These are phyloP conservation scores for Ibycter americanus DNA, from an alignment of 2,797 vertebrate species.

Conservation along the genomic window DNA sequence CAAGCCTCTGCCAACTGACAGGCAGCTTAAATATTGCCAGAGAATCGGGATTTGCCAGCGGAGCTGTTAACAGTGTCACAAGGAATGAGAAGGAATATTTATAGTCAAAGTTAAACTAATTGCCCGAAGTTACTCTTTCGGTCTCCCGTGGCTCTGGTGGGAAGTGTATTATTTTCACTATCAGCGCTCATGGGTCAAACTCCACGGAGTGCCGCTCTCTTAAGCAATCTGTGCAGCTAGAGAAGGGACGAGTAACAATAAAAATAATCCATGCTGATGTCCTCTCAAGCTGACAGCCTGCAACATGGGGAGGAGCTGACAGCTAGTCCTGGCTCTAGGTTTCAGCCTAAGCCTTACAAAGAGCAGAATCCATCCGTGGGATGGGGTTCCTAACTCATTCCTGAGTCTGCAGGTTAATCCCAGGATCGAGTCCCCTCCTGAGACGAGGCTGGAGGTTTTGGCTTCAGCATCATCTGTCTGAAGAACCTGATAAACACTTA, in stretches of 20 bases:
- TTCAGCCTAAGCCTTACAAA: neutral
- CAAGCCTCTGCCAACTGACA: conserved; percentile 45
- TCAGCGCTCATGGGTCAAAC: conserved; percentile 70
- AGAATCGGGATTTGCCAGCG: conserved; percentile 51
- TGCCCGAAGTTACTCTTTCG: conserved; percentile 21
- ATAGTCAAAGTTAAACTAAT: conserved; percentile 56
- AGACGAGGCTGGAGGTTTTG: neutral
- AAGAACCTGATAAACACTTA: neutral
- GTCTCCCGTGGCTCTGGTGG: conserved; percentile 9
- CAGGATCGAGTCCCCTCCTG: accelerated
- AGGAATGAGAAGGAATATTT: conserved; percentile 47
- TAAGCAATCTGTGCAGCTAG: conserved; percentile 30
- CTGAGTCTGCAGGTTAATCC: neutral
- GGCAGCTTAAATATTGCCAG: conserved; percentile 70
- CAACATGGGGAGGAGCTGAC: neutral
- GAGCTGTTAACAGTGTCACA: conserved; percentile 51
- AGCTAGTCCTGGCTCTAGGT: neutral
- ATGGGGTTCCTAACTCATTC: neutral
- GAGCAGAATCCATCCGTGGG: neutral
- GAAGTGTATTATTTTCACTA: conserved; percentile 45
- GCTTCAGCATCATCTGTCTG: neutral
- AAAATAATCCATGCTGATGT: neutral
- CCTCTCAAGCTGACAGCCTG: neutral
- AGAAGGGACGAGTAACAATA: conserved; percentile 34
- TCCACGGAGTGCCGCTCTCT: conserved; percentile 65